These are phyloP conservation scores for Sebastes cheni DNA, from an alignment of 2,797 vertebrate species.

Conservation along the genomic window DNA sequence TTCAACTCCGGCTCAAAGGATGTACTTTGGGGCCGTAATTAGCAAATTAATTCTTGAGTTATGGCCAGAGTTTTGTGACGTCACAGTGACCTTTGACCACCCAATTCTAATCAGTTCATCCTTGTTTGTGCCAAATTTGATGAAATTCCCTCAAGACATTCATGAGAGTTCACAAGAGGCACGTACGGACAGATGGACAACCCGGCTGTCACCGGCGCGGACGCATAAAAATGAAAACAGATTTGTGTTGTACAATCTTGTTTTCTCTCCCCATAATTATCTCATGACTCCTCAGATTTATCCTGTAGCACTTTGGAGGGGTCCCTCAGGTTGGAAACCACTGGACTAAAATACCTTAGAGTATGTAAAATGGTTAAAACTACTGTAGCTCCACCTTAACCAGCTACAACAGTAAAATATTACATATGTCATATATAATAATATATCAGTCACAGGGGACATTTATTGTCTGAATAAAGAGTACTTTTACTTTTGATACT, in stretches of 20 bases:
- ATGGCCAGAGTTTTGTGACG: too few species aligned
- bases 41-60: too few species aligned
- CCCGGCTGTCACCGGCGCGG: too few species aligned
- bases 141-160: too few species aligned
- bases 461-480: background rate
- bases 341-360: background rate
- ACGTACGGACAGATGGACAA: too few species aligned
- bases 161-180: too few species aligned
- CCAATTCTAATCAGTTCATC: too few species aligned
- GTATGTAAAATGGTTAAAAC: background rate
- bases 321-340: background rate
- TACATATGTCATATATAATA: background rate
- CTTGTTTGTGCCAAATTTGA: too few species aligned
- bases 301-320: background rate
- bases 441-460: background rate
- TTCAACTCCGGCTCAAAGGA: too few species aligned
- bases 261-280: too few species aligned
- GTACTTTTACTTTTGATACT: background rate
- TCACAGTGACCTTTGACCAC: too few species aligned
- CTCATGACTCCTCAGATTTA: background rate
- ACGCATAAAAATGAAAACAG: background rate
- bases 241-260: background rate
- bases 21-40: too few species aligned
- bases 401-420: background rate
- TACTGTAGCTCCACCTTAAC: background rate